Evolutionary conservation across 2,888 invertebrate genomes (phyloP), one percentile per base, ranked within the genome.

Genomic region (Nomada goodeniana): DNA sequence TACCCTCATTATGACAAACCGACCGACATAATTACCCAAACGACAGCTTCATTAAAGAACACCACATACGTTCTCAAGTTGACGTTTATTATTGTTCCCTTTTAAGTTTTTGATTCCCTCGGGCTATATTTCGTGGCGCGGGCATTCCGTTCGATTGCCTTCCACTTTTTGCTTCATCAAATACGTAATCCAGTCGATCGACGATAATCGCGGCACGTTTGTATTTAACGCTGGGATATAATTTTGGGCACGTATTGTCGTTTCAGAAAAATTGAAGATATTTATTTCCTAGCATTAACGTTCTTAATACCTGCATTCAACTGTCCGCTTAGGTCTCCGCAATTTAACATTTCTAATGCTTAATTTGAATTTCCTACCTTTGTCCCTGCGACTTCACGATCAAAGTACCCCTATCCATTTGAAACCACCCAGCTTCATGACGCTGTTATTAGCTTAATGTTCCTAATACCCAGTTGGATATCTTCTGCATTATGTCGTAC

Each of bases 201-300:
- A 52, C 70, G 80, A 67, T 86, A 82, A 84, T 86, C 84, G 75
- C 55, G 59, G 68, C 68, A 75, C 79, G 76, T 78, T 76, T 72
- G 79, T 26, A 57, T 3, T 23, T n/a, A 44, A 61, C 11, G 18
- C 15, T 13, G 61, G 13, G 10, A 60, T 36, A 36, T 13, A 9
- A 23, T 47, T 63, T 47, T 18, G 0, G 9, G 15, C 15, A 18
- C 15, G 29, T 18, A 2, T 18, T 36, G 18, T 10, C 59, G 60
- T 61, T 36, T 20, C 7, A 23, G 29, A 50, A 36, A 10, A 65
- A 50, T 26, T 2, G 11, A 15, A 50, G 15, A 18, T 15, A 29
- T 47, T 59, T 26, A 15, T 70, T 59, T 29, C 47, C n/a, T 4
- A 10, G 29, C 59, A 20, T 15, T 29, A 47, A 60, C 47, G 29